Base-by-base conservation (phyloP, 1,140 invertebrate genomes). In the Chymomyza costata region DNA sequence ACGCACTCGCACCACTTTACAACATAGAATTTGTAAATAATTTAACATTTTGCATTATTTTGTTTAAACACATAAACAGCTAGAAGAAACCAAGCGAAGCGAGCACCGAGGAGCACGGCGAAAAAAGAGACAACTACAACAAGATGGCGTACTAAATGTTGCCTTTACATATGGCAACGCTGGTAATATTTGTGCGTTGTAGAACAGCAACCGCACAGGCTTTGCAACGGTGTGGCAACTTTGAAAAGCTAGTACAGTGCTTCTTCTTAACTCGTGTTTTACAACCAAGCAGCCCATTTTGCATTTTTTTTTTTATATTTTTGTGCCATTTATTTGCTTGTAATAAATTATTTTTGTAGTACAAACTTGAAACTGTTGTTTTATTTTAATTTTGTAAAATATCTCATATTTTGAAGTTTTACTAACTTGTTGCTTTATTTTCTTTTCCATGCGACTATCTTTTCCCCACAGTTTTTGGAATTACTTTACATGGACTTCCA, bases 101-200 rank as follows among this genome's bases (percentile, higher is more conserved):
- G n/a, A 56, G 18, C 53, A 45, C 71, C 71, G 70, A 71, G 65
- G n/a, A 56, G 18, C 53, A 45, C 71, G 70, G 70, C 70, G 65
- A 76, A 74, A 63, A 62, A 51, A 45, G 6, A 3, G 41, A 11
- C 1, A 21, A 17, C 54, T 51, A 58, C 48, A 50, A 62, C 28
- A 69, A 70, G 8, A 47, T 64, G 73, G 71, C 71, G 71, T 65
- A 63, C 47, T 13, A 18, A 34, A 61, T 61, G 58, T 52, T 25
- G 56, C 28, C 49, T 41, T 34, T 15, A 5, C 10, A 34, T 39
- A 16, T 19, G 44, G 52, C 52, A 55, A 14, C 44, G 14, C 37
- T 47, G n/a, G n/a, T n/a, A n/a, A n/a, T n/a, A n/a, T n/a, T n/a
- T n/a, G n/a, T n/a, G 21, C 8, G 21, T 13, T 38, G 3, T 3